Evolutionary conservation across 2,797 vertebrate genomes (phyloP), one percentile per base, ranked within the genome.

Genomic region (Xenopus petersii): DNA sequence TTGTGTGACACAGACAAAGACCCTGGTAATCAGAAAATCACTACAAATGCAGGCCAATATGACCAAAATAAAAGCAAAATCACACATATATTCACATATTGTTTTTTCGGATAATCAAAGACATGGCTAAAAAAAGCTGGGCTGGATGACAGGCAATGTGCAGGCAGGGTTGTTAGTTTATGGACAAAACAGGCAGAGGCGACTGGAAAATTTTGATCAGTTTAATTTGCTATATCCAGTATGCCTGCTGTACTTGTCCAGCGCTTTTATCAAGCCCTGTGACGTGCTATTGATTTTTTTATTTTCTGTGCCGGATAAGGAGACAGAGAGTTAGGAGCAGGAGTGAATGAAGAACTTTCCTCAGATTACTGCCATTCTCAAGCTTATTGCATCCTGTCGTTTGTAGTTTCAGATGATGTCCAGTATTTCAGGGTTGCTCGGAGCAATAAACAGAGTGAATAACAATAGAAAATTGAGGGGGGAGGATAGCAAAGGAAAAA

Each of bases 201-300:
- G 84, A 94, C 95, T 98, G 95, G 94, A 96, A 97, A 95, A 95
- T 97, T 98, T 95, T 98, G 95, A 97, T 98, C 94, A 94, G 93
- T 95, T 95, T 98, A 98, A 98, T 98, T 98, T 95, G 95, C 95
- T 95, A 92, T 94, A 95, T 95, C 94, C 93, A 95, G 94, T 91
- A 81, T 83, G 90, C 92, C 92, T 90, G 93, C 92, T 89, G 89
- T 90, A 90, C 90, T 91, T 86, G 87, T 93, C 93, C 89, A 87
- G 92, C 87, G 89, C 94, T 94, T 96, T 95, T 95, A 97, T 98
- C 97, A 97, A 95, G 94, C 90, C 86, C 90, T 89, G 92, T 93
- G 95, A 94, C 94, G 92, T 80, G 74, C 92, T 98, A 99, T 98
- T 98, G 97, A 98, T 98, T 98, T 98, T 96, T 96, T 96, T 98